phyloP scores from a whole-genome alignment of 2,888 invertebrate genomes.

The Mantis religiosa region DNA sequence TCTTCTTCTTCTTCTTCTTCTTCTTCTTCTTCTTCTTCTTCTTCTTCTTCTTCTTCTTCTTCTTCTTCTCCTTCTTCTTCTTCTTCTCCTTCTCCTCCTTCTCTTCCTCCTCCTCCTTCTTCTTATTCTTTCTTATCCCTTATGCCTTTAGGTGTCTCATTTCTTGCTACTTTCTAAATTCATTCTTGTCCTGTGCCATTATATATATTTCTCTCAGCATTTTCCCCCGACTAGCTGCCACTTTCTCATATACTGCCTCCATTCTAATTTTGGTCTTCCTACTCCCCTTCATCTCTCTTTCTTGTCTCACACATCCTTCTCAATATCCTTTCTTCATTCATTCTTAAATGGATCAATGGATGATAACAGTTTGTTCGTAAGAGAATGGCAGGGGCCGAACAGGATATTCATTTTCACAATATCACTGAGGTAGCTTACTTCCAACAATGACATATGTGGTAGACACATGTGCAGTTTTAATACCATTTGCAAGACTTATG shows the following conservation, averaged over 20 bases:
- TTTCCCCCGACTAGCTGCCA: background rate
- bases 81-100: background rate
- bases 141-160: constrained; percentile 33
- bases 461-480: too few species aligned
- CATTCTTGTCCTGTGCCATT: background rate
- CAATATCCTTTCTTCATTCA: too few species aligned
- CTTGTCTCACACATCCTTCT: too few species aligned
- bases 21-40: background rate
- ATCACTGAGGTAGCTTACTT: too few species aligned
- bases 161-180: constrained; percentile 30
- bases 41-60: background rate
- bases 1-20: background rate
- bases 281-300: background rate
- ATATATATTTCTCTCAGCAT: background rate
- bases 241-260: background rate
- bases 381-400: too few species aligned
- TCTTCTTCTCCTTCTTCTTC: background rate
- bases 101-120: background rate
- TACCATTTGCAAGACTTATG: too few species aligned
- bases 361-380: too few species aligned
- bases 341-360: too few species aligned
- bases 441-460: too few species aligned
- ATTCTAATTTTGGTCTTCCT: too few species aligned
- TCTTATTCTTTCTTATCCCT: background rate
- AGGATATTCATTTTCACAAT: too few species aligned